Conservation (phyloP, 2,797 vertebrate species). For the Sitta carolinensis region DNA sequence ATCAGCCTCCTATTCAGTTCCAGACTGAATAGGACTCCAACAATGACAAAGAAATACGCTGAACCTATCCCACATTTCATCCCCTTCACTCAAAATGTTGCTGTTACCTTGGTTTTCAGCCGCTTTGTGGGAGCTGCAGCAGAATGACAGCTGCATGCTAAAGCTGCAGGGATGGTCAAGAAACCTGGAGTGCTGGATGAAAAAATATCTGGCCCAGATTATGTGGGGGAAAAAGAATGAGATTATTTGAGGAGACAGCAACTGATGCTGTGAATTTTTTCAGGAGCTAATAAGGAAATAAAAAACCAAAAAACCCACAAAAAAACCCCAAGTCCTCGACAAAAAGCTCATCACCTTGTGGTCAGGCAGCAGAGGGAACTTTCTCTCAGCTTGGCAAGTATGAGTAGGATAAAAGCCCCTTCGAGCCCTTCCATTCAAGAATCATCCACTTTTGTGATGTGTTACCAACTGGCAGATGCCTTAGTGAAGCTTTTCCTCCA, state of each 20-base stretch:
- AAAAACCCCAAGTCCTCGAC: rapidly evolving
- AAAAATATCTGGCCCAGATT: background rate
- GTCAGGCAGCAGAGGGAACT: background rate
- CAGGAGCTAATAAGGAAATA: background rate
- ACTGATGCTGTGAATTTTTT: background rate
- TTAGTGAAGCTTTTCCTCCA: background rate
- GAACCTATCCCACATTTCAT: conserved; percentile 69
- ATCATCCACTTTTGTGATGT: background rate
- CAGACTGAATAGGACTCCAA: conserved; percentile 74
- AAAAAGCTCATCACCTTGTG: background rate
- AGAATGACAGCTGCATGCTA: conserved; percentile 46
- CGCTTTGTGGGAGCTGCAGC: conserved; percentile 55
- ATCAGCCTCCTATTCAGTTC: conserved; percentile 77
- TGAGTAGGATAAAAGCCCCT: background rate
- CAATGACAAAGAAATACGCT: conserved; percentile 76
- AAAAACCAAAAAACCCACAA: background rate
- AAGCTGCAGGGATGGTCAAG: conserved; percentile 24
- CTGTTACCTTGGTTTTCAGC: conserved; percentile 68
- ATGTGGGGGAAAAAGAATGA: rapidly evolving
- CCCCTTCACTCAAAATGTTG: conserved; percentile 68
- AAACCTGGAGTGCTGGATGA: background rate
- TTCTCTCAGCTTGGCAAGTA: background rate
- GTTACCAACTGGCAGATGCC: background rate
- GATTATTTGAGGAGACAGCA: background rate
- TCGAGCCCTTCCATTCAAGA: background rate